Evolutionary conservation across 1,140 invertebrate species (phyloP).

Genomic region (Microplitis mediator): DNA sequence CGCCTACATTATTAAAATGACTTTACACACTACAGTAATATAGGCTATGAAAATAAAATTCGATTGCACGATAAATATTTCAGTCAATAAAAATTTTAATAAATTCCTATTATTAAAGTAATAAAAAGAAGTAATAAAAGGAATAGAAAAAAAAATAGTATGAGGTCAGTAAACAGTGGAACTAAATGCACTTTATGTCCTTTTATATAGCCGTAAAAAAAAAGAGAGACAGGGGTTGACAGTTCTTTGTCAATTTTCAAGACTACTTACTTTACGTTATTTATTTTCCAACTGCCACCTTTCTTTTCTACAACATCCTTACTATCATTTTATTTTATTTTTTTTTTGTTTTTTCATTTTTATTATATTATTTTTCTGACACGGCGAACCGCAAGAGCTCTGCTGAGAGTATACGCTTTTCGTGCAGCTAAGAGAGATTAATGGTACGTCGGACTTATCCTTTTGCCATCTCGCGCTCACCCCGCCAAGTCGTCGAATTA

Average conservation of each 20-base stretch:
- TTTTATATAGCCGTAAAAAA: constrained; percentile 1
- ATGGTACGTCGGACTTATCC: constrained; percentile 24
- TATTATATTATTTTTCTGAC: not conserved
- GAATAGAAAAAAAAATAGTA: constrained; percentile 12
- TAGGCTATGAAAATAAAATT: too few species aligned
- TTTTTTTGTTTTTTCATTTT: not conserved
- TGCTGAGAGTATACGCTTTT: constrained; percentile 13
- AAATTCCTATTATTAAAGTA: too few species aligned
- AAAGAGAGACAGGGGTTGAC: constrained; percentile 4
- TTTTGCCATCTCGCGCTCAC: constrained; percentile 9
- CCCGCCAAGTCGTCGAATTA: constrained; percentile 24
- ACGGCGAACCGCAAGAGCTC: constrained; percentile 11
- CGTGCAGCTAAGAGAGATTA: constrained; percentile 33
- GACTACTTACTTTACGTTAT: not conserved
- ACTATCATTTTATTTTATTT: not conserved
- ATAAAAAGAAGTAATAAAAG: not conserved
- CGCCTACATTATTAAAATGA: too few species aligned
- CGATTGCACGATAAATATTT: too few species aligned
- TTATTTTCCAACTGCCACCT: not conserved
- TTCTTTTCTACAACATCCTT: not conserved
- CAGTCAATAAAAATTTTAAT: too few species aligned
- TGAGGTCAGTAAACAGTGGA: constrained; percentile 32
- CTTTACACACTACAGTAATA: too few species aligned
- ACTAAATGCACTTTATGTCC: constrained; percentile 38
- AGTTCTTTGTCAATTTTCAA: constrained; percentile 37